These are phyloP conservation scores for Labeo rohita DNA, from an alignment of 2,113 vertebrate genomes.

Conservation along the genomic window DNA sequence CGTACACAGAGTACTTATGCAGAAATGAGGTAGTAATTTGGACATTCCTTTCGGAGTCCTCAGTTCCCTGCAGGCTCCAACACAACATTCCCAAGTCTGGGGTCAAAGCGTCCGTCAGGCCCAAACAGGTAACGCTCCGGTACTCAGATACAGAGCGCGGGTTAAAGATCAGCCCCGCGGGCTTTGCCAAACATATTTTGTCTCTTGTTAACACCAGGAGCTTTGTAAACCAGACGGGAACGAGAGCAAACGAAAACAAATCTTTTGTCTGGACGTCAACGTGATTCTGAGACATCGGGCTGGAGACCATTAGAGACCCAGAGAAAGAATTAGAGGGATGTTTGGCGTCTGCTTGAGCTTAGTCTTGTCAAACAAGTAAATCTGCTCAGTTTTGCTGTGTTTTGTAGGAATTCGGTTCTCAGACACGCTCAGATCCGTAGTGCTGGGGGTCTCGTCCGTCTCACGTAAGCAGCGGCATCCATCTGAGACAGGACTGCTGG, in stretches of 20 bases:
- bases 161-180: slow-evolving; percentile 63
- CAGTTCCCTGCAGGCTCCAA: slow-evolving; percentile 57
- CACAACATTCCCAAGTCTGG: slow-evolving; percentile 49
- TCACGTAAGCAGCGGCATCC: not conserved
- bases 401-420: not conserved
- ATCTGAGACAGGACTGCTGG: not conserved
- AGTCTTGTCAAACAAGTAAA: not conserved
- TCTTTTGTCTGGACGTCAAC: slow-evolving; percentile 38
- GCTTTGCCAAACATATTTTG: slow-evolving; percentile 60
- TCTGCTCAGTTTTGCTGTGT: slow-evolving; percentile 38
- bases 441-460: not conserved
- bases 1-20: not conserved
- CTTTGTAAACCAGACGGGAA: slow-evolving; percentile 48
- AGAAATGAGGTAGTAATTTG: slow-evolving; percentile 62
- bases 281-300: not conserved
- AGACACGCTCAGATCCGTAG: not conserved
- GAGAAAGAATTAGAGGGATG: not conserved
- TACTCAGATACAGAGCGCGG: slow-evolving; percentile 62
- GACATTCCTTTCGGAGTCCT: slow-evolving; percentile 63
- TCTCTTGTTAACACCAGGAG: slow-evolving; percentile 54
- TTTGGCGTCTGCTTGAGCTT: not conserved
- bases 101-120: slow-evolving; percentile 54
- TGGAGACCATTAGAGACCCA: not conserved
- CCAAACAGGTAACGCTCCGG: slow-evolving; percentile 63
- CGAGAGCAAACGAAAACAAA: slow-evolving; percentile 3